These are phyloP conservation scores for Lathamus discolor DNA, from an alignment of 2,113 vertebrate species.

Conservation along the genomic window DNA sequence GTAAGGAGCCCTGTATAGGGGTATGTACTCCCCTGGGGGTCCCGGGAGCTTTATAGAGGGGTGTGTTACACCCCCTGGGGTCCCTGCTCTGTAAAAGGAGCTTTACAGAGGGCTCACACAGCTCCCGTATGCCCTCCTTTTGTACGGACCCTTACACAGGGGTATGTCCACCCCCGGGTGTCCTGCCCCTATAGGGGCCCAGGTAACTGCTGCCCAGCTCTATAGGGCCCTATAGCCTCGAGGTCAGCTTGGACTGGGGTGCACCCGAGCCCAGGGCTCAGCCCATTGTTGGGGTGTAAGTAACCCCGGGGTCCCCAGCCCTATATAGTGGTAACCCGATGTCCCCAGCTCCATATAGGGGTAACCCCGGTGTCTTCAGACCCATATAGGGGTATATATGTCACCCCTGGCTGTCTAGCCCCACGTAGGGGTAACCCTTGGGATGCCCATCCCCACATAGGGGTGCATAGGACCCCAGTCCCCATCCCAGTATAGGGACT, in stretches of 20 bases:
- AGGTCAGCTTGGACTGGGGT: background rate
- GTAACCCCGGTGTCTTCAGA: background rate
- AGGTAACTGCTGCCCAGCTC: too few species aligned
- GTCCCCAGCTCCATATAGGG: background rate
- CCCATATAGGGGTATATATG: too few species aligned
- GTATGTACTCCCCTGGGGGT: background rate
- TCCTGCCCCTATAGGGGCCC: background rate
- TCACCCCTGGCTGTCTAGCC: background rate
- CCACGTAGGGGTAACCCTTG: too few species aligned
- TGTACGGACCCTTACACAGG: background rate
- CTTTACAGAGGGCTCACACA: background rate
- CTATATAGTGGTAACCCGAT: background rate
- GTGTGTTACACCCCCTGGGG: background rate
- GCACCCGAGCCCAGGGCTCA: background rate
- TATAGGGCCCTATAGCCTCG: background rate
- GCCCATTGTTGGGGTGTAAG: background rate
- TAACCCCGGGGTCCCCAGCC: background rate
- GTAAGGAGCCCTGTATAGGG: background rate
- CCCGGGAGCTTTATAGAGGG: background rate
- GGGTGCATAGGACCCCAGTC: background rate
- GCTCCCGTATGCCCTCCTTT: background rate
- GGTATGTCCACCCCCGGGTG: background rate
- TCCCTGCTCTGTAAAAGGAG: background rate
- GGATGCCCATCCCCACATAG: background rate
- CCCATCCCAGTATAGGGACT: background rate